These are phyloP conservation scores for Ptychobarbus kaznakovi DNA, from an alignment of 2,797 vertebrate species.

Conservation along the genomic window DNA sequence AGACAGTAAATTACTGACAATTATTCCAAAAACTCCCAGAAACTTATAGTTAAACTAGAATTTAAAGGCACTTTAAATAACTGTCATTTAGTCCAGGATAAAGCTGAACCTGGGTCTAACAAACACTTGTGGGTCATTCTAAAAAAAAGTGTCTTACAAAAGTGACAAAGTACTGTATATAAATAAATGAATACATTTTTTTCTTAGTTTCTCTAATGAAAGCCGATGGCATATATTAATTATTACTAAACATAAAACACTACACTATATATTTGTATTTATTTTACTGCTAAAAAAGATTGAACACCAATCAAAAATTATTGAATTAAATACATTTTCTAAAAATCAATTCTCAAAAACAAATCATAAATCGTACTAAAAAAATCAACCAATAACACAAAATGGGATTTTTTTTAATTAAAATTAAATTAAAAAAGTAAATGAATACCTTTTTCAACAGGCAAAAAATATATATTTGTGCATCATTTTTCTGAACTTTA, in stretches of 20 bases:
- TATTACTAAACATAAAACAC: neutral
- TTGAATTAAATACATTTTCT: too few species aligned
- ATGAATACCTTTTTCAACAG: neutral
- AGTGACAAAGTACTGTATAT: neutral
- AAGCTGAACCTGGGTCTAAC: neutral
- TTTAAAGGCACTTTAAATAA: slow-evolving; percentile 23
- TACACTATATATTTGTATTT: neutral
- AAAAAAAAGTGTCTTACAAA: neutral
- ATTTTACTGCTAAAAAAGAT: neutral
- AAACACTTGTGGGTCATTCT: neutral
- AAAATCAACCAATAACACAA: too few species aligned
- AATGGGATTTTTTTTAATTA: too few species aligned
- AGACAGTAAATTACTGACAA: slow-evolving; percentile 11
- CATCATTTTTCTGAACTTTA: too few species aligned
- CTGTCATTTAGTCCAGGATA: neutral
- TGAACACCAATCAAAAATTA: too few species aligned
- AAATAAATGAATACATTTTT: neutral
- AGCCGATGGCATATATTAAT: neutral
- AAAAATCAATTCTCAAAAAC: too few species aligned
- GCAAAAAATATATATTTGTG: neutral
- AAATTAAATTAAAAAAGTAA: too few species aligned
- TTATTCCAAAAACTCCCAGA: neutral
- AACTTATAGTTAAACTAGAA: neutral
- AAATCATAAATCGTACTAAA: too few species aligned
- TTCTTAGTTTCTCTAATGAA: too few species aligned